phyloP scores from a whole-genome alignment of 2,888 invertebrate species.

The Argyresthia albistria region DNA sequence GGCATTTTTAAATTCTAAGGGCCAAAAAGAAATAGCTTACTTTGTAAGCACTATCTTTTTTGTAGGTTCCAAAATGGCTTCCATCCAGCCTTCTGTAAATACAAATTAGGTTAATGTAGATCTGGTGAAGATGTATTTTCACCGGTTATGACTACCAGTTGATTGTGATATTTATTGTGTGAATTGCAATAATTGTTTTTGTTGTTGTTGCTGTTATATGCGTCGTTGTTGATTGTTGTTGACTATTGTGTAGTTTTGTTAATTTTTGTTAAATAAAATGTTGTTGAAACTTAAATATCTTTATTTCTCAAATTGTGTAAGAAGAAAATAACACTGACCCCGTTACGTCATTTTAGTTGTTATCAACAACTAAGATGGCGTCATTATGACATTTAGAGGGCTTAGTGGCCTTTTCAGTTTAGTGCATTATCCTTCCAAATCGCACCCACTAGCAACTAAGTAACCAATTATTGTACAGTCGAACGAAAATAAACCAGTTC shows the following conservation, averaged over 20 bases:
- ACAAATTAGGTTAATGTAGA: conserved; percentile 36
- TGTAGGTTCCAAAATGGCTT: conserved; percentile 8
- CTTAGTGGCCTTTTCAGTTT: no score
- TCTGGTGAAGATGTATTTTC: conserved; percentile 38
- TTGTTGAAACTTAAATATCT: conserved; percentile 12
- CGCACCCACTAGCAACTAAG: no score
- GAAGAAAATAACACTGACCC: no score
- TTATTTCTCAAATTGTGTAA: no score
- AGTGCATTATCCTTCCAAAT: no score
- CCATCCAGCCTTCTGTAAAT: conserved; percentile 35
- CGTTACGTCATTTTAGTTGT: no score
- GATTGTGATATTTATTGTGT: conserved; percentile 70
- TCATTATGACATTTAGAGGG: no score
- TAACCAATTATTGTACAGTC: no score
- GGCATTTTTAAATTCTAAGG: background rate
- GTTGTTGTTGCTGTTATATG: conserved; percentile 50
- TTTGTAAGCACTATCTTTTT: conserved; percentile 22
- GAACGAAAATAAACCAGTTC: no score
- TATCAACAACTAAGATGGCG: no score
- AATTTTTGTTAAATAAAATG: conserved; percentile 18
- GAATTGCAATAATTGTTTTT: conserved; percentile 30
- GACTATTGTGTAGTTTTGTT: conserved; percentile 66
- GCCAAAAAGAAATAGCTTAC: conserved; percentile 27
- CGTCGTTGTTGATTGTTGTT: conserved; percentile 39
- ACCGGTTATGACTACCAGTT: conserved; percentile 38